These are phyloP conservation scores for Drepana arcuata DNA, from an alignment of 1,140 invertebrate species.

Conservation along the genomic window DNA sequence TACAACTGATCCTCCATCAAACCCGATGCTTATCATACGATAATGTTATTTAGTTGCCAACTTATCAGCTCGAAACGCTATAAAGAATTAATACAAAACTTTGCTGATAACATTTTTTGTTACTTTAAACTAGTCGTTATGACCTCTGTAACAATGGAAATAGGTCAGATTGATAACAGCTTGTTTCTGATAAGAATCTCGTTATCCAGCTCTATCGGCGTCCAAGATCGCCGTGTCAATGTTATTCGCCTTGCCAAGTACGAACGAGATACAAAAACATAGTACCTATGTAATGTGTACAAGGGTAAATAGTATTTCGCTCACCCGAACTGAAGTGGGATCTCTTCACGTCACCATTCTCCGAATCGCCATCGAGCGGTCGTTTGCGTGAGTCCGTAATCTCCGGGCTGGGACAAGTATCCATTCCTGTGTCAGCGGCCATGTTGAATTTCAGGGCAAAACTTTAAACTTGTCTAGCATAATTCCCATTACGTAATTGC, in stretches of 20 bases:
- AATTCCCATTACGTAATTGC: slow-evolving; percentile 69
- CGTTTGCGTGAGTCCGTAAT: slow-evolving; percentile 88
- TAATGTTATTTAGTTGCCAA: slow-evolving; percentile 19
- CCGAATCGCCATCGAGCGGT: slow-evolving; percentile 87
- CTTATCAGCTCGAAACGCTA: too few relatives aligned
- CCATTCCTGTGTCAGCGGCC: slow-evolving; percentile 87
- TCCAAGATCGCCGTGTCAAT: slow-evolving; percentile 51
- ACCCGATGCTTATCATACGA: slow-evolving; percentile 27
- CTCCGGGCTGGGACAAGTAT: slow-evolving; percentile 86
- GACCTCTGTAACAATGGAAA: slow-evolving; percentile 25
- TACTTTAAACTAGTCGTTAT: slow-evolving; percentile 28
- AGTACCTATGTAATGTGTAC: slow-evolving; percentile 26
- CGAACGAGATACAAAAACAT: too few relatives aligned
- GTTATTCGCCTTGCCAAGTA: slow-evolving; percentile 61
- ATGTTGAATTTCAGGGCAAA: slow-evolving; percentile 76
- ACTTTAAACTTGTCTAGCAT: slow-evolving; percentile 67
- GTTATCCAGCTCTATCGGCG: slow-evolving; percentile 35
- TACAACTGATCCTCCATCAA: too few relatives aligned
- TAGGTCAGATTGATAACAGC: slow-evolving; percentile 62
- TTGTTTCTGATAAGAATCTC: slow-evolving; percentile 63
- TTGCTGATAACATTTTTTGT: slow-evolving; percentile 67
- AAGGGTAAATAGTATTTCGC: slow-evolving; percentile 23
- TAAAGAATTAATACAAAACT: slow-evolving; percentile 73
- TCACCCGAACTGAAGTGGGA: slow-evolving; percentile 91
- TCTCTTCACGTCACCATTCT: slow-evolving; percentile 89